These are phyloP conservation scores for Hystrix brachyura DNA, from an alignment of 2,113 vertebrate genomes.

Conservation along the genomic window DNA sequence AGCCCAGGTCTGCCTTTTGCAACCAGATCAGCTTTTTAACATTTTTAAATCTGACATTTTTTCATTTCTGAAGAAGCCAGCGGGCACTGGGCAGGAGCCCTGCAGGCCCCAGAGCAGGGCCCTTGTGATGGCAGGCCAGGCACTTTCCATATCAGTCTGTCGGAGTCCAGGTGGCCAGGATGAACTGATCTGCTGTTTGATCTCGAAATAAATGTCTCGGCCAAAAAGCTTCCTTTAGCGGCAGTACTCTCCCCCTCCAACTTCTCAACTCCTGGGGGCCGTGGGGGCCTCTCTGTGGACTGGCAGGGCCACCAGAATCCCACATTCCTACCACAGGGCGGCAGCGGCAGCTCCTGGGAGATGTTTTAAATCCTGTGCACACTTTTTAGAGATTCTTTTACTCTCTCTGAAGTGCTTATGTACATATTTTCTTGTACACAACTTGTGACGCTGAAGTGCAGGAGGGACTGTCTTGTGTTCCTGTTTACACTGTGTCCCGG, in stretches of 20 bases:
- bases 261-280: neutral
- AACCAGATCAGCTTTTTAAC: slow-evolving; percentile 37
- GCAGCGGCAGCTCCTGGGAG: slow-evolving; percentile 79
- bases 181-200: neutral
- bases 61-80: slow-evolving; percentile 62
- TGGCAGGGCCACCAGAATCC: no score
- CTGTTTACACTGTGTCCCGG: slow-evolving; percentile 74
- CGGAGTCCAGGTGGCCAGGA: neutral
- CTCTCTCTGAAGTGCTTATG: slow-evolving; percentile 81
- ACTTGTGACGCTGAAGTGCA: slow-evolving; percentile 75
- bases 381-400: slow-evolving; percentile 81
- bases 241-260: neutral
- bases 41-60: slow-evolving; percentile 53
- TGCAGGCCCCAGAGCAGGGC: neutral
- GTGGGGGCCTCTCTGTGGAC: neutral
- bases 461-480: slow-evolving; percentile 24
- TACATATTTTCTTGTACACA: slow-evolving; percentile 81
- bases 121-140: neutral
- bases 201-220: slow-evolving; percentile 56
- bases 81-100: neutral
- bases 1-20: slow-evolving; percentile 41
- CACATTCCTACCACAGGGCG: neutral
- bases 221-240: slow-evolving; percentile 4
- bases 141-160: neutral
- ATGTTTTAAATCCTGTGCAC: slow-evolving; percentile 44